These are phyloP conservation scores for Drosophila suboccidentalis DNA, from an alignment of 2,888 invertebrate species.

Conservation along the genomic window DNA sequence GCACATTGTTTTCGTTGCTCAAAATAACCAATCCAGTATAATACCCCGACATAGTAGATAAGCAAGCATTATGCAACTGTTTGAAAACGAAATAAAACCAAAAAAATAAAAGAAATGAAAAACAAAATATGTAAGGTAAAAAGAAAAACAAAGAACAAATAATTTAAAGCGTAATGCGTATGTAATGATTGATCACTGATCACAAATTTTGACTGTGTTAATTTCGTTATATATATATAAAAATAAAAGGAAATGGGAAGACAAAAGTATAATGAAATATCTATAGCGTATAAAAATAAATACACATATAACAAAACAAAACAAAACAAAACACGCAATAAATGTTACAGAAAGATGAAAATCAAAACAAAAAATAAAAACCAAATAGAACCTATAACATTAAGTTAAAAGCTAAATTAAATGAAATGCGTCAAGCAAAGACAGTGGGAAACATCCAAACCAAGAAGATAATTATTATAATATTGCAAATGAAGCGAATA, in stretches of 20 bases:
- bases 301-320: conserved; percentile 59
- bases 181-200: conserved; percentile 85
- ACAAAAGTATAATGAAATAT: conserved; percentile 71
- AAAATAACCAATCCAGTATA: conserved; percentile 51
- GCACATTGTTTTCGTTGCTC: conserved; percentile 69
- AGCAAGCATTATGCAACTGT: conserved; percentile 62
- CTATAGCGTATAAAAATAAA: conserved; percentile 71
- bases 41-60: conserved; percentile 57
- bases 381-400: conserved; percentile 70
- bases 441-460: conserved; percentile 62
- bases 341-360: conserved; percentile 70
- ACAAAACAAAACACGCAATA: conserved; percentile 65
- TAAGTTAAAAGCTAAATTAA: conserved; percentile 81
- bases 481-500: conserved; percentile 80
- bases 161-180: conserved; percentile 74
- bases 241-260: conserved; percentile 51
- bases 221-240: conserved; percentile 84
- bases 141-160: conserved; percentile 44
- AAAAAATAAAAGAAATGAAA: conserved; percentile 25
- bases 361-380: conserved; percentile 46
- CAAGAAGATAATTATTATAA: conserved; percentile 78
- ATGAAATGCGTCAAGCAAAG: conserved; percentile 47
- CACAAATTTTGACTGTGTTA: conserved; percentile 86
- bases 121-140: conserved; percentile 29
- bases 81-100: conserved; percentile 45